Evolutionary conservation across 2,797 vertebrate genomes (phyloP).

Genomic region (Tragelaphus eurycerus): DNA sequence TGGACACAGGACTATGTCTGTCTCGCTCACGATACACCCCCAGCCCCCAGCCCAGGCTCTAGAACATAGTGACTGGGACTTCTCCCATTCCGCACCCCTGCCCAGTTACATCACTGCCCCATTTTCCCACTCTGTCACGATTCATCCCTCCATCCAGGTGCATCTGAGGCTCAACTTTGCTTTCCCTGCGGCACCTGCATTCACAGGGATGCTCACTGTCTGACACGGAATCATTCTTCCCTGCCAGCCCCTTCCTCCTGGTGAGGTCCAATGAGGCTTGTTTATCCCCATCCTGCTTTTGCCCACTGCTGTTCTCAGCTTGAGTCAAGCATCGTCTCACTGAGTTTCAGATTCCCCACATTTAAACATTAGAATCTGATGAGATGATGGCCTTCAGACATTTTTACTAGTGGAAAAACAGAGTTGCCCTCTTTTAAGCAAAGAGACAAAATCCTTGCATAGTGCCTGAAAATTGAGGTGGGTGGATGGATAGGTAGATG

Average conservation of each 20-base stretch:
- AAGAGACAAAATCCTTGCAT: neutral
- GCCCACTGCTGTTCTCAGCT: neutral
- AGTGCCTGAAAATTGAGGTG: neutral
- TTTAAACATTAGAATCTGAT: neutral
- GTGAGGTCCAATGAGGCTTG: accelerated
- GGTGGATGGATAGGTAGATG: neutral
- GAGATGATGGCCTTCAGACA: neutral
- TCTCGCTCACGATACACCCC: neutral
- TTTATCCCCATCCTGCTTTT: neutral
- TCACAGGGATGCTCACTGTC: accelerated
- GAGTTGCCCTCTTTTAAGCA: neutral
- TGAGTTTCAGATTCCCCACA: neutral
- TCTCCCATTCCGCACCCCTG: accelerated
- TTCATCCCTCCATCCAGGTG: neutral
- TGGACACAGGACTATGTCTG: neutral
- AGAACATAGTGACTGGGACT: neutral
- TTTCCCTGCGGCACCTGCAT: neutral
- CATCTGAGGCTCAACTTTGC: neutral
- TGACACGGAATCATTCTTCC: accelerated
- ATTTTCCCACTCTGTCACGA: accelerated
- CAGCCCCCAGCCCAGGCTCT: neutral
- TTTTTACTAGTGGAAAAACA: neutral
- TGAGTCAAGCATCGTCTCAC: neutral
- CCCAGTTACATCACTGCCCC: accelerated
- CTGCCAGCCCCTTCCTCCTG: neutral